Evolutionary conservation across 2,797 vertebrate genomes (phyloP), one percentile per base, ranked within the genome.

Genomic region (Epinephelus coioides): DNA sequence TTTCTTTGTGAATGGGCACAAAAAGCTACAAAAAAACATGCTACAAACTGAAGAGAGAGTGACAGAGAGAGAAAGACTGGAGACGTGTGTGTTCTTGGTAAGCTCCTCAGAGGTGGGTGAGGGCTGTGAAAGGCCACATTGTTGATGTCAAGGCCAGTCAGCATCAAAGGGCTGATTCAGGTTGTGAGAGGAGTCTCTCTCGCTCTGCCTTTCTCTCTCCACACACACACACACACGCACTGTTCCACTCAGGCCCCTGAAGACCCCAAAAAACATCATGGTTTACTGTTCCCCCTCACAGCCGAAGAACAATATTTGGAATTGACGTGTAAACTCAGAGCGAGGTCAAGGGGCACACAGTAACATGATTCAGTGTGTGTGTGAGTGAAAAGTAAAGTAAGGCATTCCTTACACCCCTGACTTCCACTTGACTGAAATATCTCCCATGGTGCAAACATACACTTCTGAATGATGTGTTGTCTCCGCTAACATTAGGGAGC

Each of bases 91-190:
- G 89, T 90, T 86, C 87, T 53, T 47, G 63, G 78, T 79, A 47
- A 84, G 85, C 74, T 86, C 79, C 81, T 92, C 90, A 63, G 89
- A 92, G 90, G 92, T 89, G 81, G 90, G 76, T 72, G 81, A 89
- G 84, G 84, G 80, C 88, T 90, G 93, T 95, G 94, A 96, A 96
- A 96, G 94, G 94, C 89, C 90, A 93, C 93, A 95, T 92, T 96
- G 95, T 95, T 91, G 92, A 92, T 91, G 92, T 94, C 92, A 87
- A 88, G 90, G 90, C 81, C 91, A 89, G 89, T 94, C 89, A 91
- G 90, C 94, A 94, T 96, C 94, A 95, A 95, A 95, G 90, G 82
- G 70, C 76, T 67, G 88, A 93, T 95, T 95, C 93, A 95, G 91
- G 75, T 88, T 79, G 79, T 50, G 81, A 82, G 82, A 69, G 62